Conservation (phyloP, 2,797 vertebrate genomes). For the Schizopygopsis malacanthus region DNA sequence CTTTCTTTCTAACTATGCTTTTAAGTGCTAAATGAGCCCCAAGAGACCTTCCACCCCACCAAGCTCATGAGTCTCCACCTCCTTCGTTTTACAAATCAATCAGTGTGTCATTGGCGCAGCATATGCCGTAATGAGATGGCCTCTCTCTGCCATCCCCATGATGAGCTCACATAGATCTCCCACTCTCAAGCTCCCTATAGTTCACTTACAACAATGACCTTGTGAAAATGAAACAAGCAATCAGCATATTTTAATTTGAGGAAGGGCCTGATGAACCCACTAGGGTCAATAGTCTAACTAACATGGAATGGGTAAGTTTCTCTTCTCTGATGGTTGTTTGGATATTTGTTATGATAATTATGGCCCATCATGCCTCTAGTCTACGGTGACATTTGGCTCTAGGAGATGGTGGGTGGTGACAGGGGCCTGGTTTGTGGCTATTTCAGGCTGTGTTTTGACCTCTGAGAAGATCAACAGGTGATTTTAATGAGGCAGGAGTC, state of each 20-base stretch:
- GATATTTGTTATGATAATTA: slow-evolving; percentile 60
- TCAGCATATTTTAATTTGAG: slow-evolving; percentile 53
- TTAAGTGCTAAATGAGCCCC: slow-evolving; percentile 48
- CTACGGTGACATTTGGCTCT: background rate
- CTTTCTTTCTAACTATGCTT: slow-evolving; percentile 49
- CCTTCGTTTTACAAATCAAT: slow-evolving; percentile 49
- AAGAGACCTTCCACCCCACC: slow-evolving; percentile 37
- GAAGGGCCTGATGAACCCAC: slow-evolving; percentile 49
- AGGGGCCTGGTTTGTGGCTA: background rate
- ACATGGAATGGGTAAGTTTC: background rate
- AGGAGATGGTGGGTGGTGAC: slow-evolving; percentile 6
- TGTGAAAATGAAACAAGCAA: slow-evolving; percentile 54
- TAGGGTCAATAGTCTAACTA: slow-evolving; percentile 10
- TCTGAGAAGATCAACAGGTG: slow-evolving; percentile 33
- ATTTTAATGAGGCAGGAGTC: background rate
- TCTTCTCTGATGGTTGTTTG: slow-evolving; percentile 23
- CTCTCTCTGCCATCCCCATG: background rate
- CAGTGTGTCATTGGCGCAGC: slow-evolving; percentile 26
- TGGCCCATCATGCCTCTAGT: slow-evolving; percentile 40
- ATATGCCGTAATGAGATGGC: slow-evolving; percentile 1
- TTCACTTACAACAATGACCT: slow-evolving; percentile 52
- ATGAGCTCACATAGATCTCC: slow-evolving; percentile 21
- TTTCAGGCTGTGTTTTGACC: slow-evolving; percentile 38
- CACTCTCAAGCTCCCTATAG: background rate
- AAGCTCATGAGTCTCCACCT: slow-evolving; percentile 25